Evolutionary conservation across 2,113 vertebrate genomes (phyloP), one percentile per base, ranked within the genome.

Genomic region (Desmodus rotundus): DNA sequence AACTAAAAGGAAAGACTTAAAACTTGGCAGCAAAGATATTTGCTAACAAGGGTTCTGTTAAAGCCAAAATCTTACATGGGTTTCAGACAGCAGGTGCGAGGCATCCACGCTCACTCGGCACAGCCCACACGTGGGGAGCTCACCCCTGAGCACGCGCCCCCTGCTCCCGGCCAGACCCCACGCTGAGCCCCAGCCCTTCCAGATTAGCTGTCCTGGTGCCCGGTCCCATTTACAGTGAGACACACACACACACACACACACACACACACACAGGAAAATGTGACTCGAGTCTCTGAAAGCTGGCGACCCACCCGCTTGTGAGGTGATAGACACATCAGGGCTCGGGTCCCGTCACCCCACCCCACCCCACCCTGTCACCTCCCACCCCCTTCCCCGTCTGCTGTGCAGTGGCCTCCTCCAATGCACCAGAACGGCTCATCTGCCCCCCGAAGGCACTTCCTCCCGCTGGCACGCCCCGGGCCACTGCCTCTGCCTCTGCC

Each of bases 381-480:
- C 47, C 38, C 31, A 7, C 8, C 88, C 31, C 19, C 24, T 5
- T n/a, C 28, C 50, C 28, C 15, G 8, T 61, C 47, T 6, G 0
- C 1, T 31, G 73, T 50, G 77, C 84, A 36, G 38, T 0, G 3
- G 14, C 6, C 38, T 8, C 0, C 7, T 7, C 0, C 7, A 7
- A 22, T 5, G 19, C 17, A 28, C 19, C 17, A 20, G 19, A 54
- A 54, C 4, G 17, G 52, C 52, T 7, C 17, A 13, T 41, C 28
- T 63, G 61, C 41, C 72, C 56, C 28, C n/a, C 50, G 38, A 50
- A 80, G 65, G 6, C 4, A 3, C 9, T 24, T 38, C 13, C 47
- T 28, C 43, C 82, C 43, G 10, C 3, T 2, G 38, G 1, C 2
- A 6, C 1, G 50, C 72, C 31, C 47, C 7, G 20, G n/a, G 14